These are phyloP conservation scores for Morpho helenor DNA, from an alignment of 2,888 invertebrate genomes.

Conservation along the genomic window DNA sequence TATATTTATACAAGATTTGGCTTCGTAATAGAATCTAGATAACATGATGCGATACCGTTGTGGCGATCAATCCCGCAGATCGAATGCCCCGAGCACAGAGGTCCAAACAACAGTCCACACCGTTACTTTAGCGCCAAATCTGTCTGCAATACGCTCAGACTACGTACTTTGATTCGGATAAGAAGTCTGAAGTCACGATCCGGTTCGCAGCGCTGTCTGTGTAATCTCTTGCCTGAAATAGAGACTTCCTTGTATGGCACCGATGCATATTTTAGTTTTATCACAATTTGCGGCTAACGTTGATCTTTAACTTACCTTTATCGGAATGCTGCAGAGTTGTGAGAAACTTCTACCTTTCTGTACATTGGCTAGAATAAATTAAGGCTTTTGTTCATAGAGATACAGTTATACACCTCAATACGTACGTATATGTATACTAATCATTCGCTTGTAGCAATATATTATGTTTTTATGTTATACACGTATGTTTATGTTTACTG, in stretches of 20 bases:
- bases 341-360: constrained; percentile 9
- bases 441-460: too few relatives aligned
- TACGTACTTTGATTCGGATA: constrained; percentile 67
- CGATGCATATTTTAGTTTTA: constrained; percentile 46
- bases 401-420: neutral
- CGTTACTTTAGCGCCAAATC: constrained; percentile 66
- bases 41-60: constrained; percentile 65
- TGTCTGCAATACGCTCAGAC: constrained; percentile 66
- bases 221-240: constrained; percentile 65
- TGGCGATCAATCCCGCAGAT: constrained; percentile 51
- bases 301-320: constrained; percentile 23
- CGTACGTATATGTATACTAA: neutral
- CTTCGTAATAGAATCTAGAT: constrained; percentile 38
- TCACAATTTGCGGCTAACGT: constrained; percentile 26
- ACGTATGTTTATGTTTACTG: too few relatives aligned
- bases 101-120: constrained; percentile 34
- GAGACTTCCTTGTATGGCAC: constrained; percentile 63
- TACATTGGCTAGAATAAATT: constrained; percentile 2
- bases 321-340: constrained; percentile 11
- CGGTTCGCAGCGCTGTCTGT: constrained; percentile 58
- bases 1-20: constrained; percentile 13
- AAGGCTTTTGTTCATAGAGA: constrained; percentile 5
- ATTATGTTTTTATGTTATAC: too few relatives aligned
- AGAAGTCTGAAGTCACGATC: constrained; percentile 73
- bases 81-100: constrained; percentile 41